Conservation (phyloP, 2,797 vertebrate genomes). For the Cetoscarus ocellatus region DNA sequence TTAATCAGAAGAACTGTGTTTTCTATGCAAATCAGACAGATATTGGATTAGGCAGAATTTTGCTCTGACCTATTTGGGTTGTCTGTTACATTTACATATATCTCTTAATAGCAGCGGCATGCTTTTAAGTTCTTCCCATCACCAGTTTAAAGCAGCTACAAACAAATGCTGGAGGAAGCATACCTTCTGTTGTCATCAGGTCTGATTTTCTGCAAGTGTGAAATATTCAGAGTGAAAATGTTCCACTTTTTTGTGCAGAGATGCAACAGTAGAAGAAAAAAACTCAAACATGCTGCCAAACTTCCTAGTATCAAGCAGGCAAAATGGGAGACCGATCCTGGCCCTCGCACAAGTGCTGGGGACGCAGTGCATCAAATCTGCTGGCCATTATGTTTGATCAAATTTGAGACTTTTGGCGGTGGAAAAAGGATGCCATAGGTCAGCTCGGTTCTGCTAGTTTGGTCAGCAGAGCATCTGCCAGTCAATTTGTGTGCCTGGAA, state of each 20-base stretch:
- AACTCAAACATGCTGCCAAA: slow-evolving; percentile 47
- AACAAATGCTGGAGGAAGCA: not conserved
- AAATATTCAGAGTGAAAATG: slow-evolving; percentile 12
- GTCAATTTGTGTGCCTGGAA: slow-evolving; percentile 62
- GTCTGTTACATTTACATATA: slow-evolving; percentile 10
- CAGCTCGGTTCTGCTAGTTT: slow-evolving; percentile 50
- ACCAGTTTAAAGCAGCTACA: not conserved
- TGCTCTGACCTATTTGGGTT: slow-evolving; percentile 3
- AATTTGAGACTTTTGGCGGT: slow-evolving; percentile 58
- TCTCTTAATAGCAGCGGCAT: slow-evolving; percentile 12
- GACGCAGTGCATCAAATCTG: slow-evolving; percentile 69
- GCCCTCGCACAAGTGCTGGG: slow-evolving; percentile 50
- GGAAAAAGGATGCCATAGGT: slow-evolving; percentile 69
- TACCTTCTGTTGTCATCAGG: not conserved
- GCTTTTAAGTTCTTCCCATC: slow-evolving; percentile 7
- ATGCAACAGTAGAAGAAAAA: slow-evolving; percentile 26
- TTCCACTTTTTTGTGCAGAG: slow-evolving; percentile 5
- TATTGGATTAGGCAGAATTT: slow-evolving; percentile 29
- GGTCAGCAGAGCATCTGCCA: slow-evolving; percentile 78
- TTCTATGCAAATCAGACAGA: slow-evolving; percentile 49
- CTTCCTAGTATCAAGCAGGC: slow-evolving; percentile 60
- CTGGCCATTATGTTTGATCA: slow-evolving; percentile 70
- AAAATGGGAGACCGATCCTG: slow-evolving; percentile 48
- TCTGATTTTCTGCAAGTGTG: slow-evolving; percentile 19
- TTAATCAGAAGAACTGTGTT: slow-evolving; percentile 41